These are phyloP conservation scores for Luperina nickerlii DNA, from an alignment of 2,888 invertebrate genomes.

Conservation along the genomic window DNA sequence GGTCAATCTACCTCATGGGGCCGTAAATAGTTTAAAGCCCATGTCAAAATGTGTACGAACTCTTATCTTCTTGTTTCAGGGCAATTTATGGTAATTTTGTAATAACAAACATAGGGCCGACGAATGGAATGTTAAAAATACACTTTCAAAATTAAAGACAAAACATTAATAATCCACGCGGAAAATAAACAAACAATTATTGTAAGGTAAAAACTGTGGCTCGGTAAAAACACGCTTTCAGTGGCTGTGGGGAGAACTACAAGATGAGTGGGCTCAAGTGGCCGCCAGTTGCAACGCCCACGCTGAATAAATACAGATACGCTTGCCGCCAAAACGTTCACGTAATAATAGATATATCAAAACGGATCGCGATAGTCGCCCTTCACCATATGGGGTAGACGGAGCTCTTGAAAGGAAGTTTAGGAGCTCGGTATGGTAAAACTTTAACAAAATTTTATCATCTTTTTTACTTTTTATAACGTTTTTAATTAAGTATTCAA, in stretches of 20 bases:
- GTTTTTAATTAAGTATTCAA: neutral
- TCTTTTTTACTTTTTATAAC: neutral
- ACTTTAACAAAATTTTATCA: neutral
- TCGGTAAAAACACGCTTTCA: constrained; percentile 67
- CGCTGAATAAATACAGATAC: constrained; percentile 74
- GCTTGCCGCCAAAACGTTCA: constrained; percentile 63
- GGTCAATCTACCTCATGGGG: neutral
- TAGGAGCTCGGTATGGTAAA: neutral
- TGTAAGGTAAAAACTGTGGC: constrained; percentile 47
- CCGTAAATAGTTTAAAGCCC: constrained; percentile 17
- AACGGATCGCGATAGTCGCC: constrained; percentile 36
- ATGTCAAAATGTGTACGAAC: constrained; percentile 13
- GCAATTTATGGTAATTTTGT: constrained; percentile 19
- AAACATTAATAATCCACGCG: constrained; percentile 23
- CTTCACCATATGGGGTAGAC: neutral
- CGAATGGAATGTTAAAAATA: constrained; percentile 13
- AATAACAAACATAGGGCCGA: constrained; percentile 2
- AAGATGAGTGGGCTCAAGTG: constrained; percentile 71
- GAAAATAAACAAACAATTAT: constrained; percentile 40
- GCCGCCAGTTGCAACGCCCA: constrained; percentile 64
- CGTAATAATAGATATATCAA: constrained; percentile 57
- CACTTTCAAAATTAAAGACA: constrained; percentile 10
- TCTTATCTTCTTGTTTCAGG: constrained; percentile 26
- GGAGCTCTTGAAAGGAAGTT: constrained; percentile 11
- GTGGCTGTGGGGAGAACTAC: constrained; percentile 70